Conservation (phyloP, 2,113 vertebrate species). For the Symphodus melops region DNA sequence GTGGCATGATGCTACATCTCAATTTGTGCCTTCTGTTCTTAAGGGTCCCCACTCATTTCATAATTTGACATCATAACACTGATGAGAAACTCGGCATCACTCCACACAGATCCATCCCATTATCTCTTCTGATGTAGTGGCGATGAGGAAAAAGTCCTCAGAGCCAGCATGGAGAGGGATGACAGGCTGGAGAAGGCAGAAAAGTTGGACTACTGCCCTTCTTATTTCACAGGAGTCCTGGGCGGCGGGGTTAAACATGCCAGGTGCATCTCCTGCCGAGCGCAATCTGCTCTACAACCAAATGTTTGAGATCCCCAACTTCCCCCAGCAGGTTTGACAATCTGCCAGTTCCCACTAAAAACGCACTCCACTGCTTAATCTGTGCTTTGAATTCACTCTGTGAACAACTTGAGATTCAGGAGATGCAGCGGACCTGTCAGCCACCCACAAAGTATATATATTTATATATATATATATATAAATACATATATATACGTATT, state of each 20-base stretch:
- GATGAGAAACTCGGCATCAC: constrained; percentile 32
- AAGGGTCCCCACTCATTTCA: constrained; percentile 30
- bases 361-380: constrained; percentile 55
- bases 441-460: constrained; percentile 40
- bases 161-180: constrained; percentile 22
- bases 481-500: no score
- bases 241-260: constrained; percentile 60
- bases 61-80: constrained; percentile 52
- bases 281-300: constrained; percentile 63
- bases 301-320: constrained; percentile 54
- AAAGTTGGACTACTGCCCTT: constrained; percentile 48
- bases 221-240: constrained; percentile 59
- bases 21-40: constrained; percentile 46
- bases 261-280: constrained; percentile 60
- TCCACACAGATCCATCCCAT: constrained; percentile 43
- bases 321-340: constrained; percentile 57
- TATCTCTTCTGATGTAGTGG: constrained; percentile 26
- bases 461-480: no score
- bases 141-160: constrained; percentile 14
- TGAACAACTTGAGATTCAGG: constrained; percentile 49
- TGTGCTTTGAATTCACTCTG: constrained; percentile 53
- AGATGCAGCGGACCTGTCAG: constrained; percentile 28
- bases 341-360: constrained; percentile 52
- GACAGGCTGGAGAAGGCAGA: constrained; percentile 51
- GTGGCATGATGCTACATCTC: constrained; percentile 23